Evolutionary conservation across 2,888 invertebrate species (phyloP), one percentile per base, ranked within the genome.

Genomic region (Machimus rusticus): DNA sequence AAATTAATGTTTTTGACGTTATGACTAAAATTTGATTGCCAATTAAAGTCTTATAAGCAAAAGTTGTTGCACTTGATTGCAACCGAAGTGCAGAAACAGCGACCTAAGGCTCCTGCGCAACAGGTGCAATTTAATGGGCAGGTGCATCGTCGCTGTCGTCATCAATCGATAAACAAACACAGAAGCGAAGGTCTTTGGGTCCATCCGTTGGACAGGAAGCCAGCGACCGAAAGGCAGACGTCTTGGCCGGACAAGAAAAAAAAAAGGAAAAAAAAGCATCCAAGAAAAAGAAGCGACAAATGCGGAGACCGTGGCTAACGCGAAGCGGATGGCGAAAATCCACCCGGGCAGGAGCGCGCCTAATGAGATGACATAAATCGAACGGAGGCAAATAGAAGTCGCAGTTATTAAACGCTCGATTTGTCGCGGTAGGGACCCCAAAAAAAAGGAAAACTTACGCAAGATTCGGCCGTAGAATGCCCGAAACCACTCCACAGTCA

Each of bases 301-400:
- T 12, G 12, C 66, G 66, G 78, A 3, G 43, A 23, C 19, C 78
- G 51, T 79, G 28, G 23, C 51, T 46, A 51, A 79, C 51, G 46
- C 51, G 31, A 79, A 79, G 12, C 79, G 79, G 79, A 79, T 51
- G 51, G 78, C 39, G n/a, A 78, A 77, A 78, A 37, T 39, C 19
- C 19, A 37, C n/a, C 39, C 34, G n/a, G 43, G 16, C 77, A 28
- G 28, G 8, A 43, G 51, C 79, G 79, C 79, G 79, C 6, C 79
- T 51, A 23, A 79, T 39, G 31, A 31, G 51, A 51, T 51, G 79
- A 34, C 51, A 79, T n/a, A 51, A 79, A 79, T 79, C 79, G 28
- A 51, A n/a, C 46, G 31, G 51, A 79, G 46, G 28, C 28, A 51
- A 79, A 51, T 79, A 16, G 43, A 6, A 46, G 43, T 12, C 16